Evolutionary conservation across 2,888 invertebrate genomes (phyloP), one percentile per base, ranked within the genome.

Genomic region (Brachyopa scutellaris): DNA sequence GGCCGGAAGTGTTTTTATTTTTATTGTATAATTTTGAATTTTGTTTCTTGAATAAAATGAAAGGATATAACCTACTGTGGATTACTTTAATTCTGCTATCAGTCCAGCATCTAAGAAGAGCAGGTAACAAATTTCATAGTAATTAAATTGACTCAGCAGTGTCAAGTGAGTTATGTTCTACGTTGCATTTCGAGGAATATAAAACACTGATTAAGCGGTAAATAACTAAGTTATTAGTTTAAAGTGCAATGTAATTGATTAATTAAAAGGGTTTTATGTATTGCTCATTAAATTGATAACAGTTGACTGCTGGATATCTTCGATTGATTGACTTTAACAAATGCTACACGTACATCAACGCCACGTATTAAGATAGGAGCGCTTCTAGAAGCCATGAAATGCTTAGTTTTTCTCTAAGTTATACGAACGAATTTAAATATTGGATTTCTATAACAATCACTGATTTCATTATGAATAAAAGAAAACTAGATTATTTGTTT

Each of bases 11-110:
- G 26, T n/a, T n/a, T n/a, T n/a, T n/a, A n/a, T n/a, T n/a, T n/a
- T n/a, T n/a, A n/a, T n/a, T n/a, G n/a, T n/a, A n/a, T n/a, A n/a
- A n/a, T n/a, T n/a, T n/a, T n/a, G n/a, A n/a, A n/a, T n/a, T n/a
- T n/a, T n/a, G n/a, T n/a, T n/a, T n/a, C n/a, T n/a, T n/a, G 15
- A 0, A 31, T 13, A 36, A 9, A 8, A 72, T 72, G 72, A 62
- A 40, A 33, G 31, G 23, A 31, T 61, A 62, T 33, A 53, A 47
- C 45, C 29, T 64, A 19, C 4, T 73, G 33, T 62, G 73, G 73
- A 73, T 73, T 73, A 73, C 62, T 3, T 38, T 62, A 19, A 17
- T 64, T 29, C 1, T 73, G 9, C 53, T 73, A 38, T 53, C 62
- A 26, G 4, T 62, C n/a, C 21, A 62, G 2, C 36, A 55, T 15